These are phyloP conservation scores for Chymomyza caudatula DNA, from an alignment of 2,888 invertebrate genomes.

Conservation along the genomic window DNA sequence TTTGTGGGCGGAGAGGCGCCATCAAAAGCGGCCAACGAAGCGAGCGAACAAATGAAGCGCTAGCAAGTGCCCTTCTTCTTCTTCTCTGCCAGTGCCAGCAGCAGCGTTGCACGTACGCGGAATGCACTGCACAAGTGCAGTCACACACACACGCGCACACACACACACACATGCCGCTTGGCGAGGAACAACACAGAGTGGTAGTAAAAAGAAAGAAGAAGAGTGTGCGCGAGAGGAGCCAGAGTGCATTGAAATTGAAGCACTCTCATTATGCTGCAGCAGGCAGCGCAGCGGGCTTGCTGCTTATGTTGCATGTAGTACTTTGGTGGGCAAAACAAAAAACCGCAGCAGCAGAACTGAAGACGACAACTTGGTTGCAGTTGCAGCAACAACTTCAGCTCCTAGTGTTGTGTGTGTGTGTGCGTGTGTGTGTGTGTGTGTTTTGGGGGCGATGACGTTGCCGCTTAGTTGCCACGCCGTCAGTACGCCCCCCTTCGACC, in stretches of 20 bases:
- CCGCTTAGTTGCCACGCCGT: not conserved
- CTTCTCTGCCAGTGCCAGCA: too few relatives aligned
- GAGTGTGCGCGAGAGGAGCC: constrained; percentile 26
- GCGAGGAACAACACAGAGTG: not conserved
- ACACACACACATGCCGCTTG: constrained; percentile 3
- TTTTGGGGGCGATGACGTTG: not conserved
- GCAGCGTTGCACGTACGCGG: not conserved
- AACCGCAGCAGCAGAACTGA: constrained; percentile 11
- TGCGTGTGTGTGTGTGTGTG: not conserved
- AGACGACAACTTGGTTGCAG: constrained; percentile 26
- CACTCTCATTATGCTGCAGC: constrained; percentile 54
- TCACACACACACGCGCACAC: constrained; percentile 8
- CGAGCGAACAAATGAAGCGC: constrained; percentile 38
- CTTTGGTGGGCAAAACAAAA: too few relatives aligned
- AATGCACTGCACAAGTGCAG: not conserved
- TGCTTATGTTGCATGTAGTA: not conserved
- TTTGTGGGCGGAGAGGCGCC: not conserved
- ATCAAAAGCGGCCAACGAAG: too few relatives aligned
- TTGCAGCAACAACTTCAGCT: constrained; percentile 2
- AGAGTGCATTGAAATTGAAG: constrained; percentile 51
- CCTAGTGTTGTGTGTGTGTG: not conserved
- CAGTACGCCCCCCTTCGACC: not conserved
- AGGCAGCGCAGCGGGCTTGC: constrained; percentile 4
- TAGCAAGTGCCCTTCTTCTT: constrained; percentile 25
- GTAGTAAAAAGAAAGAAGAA: constrained; percentile 15